Base-by-base conservation (phyloP, 2,797 vertebrate genomes). In the Amblyraja radiata region DNA sequence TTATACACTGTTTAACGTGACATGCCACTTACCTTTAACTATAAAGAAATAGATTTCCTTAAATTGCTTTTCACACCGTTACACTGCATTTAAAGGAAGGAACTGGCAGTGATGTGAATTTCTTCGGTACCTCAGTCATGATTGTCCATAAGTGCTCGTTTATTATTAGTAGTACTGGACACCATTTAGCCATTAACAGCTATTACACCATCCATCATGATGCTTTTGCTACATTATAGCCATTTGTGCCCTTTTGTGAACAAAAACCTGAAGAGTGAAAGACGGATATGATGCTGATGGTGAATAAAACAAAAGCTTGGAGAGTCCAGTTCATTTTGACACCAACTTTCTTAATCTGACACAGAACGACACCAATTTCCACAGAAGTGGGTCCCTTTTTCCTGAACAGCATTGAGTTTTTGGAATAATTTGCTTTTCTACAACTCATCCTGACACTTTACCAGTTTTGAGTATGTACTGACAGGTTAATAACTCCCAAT, bases 161-260 rank as follows among this genome's bases (percentile, higher is more conserved):
- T 96, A 97, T 97, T 97, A 97, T 96, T 96, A 96, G 96, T 95
- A 95, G 96, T 96, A 97, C 97, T 96, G 96, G 96, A 96, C 96
- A 96, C 96, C 96, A 96, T 96, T 96, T 97, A 97, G 97, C 96
- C 96, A 97, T 97, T 97, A 97, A 97, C 97, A 96, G 96, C 96
- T 96, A 96, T 93, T 93, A 94, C 93, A 93, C 94, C 96, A 96
- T 95, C 96, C 95, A 94, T 96, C 94, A 95, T 76, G 94, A 95
- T 94, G 96, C 96, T 96, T 96, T 96, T 96, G 96, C 96, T 96
- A 96, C 96, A 73, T 92, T 92, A 92, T 76, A 92, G 73, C 23
- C 90, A 92, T 92, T 92, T 96, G 95, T 95, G 96, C 96, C 96
- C 96, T 94, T 93, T 92, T 93, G 93, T 91, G 94, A 93, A 94